phyloP scores from a whole-genome alignment of 1,140 invertebrate species.

The Temnothorax nylanderi region DNA sequence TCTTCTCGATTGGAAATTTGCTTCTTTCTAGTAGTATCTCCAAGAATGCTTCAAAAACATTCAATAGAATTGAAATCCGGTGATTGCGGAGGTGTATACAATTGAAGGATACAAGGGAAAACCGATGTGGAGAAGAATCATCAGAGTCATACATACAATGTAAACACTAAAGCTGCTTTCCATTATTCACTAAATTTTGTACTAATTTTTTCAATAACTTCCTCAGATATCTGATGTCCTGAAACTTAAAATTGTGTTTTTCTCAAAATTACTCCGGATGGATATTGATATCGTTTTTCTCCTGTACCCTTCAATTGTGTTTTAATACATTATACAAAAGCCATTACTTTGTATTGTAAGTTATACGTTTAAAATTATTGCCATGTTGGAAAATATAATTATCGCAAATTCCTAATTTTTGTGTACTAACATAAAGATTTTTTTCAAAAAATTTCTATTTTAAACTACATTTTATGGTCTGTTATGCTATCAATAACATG shows the following conservation, averaged over 20 bases:
- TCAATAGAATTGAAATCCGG: background rate
- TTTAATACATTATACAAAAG: background rate
- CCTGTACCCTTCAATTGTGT: too few relatives aligned
- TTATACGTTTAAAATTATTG: background rate
- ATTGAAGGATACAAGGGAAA: background rate
- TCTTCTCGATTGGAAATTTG: background rate
- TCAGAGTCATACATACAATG: too few relatives aligned
- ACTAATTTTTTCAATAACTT: too few relatives aligned
- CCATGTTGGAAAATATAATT: constrained; percentile 8
- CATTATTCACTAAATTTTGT: too few relatives aligned
- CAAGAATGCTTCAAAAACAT: background rate
- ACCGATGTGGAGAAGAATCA: too few relatives aligned
- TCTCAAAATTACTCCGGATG: too few relatives aligned
- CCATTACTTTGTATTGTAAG: constrained; percentile 8
- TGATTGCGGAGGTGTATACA: background rate
- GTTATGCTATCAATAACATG: background rate
- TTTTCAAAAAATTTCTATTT: constrained; percentile 18
- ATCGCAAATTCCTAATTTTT: background rate
- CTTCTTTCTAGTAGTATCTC: background rate
- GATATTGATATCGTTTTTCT: too few relatives aligned
- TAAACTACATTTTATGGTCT: background rate
- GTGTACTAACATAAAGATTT: constrained; percentile 1
- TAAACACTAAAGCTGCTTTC: too few relatives aligned
- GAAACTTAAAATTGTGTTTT: too few relatives aligned
- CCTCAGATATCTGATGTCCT: too few relatives aligned